These are phyloP conservation scores for Aphodius granarius DNA, from an alignment of 2,888 invertebrate genomes.

Conservation along the genomic window DNA sequence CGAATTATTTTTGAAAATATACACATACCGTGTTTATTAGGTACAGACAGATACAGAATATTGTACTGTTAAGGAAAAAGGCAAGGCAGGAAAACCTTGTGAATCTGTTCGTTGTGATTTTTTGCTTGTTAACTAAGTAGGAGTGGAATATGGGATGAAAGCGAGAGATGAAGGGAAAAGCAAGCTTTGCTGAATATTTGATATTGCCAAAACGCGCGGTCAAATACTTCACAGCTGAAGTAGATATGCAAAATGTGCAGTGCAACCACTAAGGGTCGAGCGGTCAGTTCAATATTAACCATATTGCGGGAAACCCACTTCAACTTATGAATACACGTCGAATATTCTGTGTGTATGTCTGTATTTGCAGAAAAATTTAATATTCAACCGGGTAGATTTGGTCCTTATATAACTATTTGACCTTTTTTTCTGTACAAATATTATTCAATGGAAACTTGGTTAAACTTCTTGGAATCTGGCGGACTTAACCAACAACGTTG, in stretches of 20 bases:
- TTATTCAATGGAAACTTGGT: no score
- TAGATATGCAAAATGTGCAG: neutral
- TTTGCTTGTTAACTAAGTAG: neutral
- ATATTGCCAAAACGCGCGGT: neutral
- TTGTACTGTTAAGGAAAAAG: neutral
- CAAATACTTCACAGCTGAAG: neutral
- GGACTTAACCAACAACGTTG: neutral
- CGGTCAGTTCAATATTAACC: neutral
- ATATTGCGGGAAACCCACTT: neutral
- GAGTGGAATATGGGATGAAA: neutral
- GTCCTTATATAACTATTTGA: neutral
- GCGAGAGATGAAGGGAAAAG: neutral
- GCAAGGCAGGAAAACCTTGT: neutral
- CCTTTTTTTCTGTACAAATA: no score
- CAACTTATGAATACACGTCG: neutral
- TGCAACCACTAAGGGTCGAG: neutral
- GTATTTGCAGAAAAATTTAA: neutral
- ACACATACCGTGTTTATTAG: slow-evolving; percentile 1
- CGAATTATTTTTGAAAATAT: no score
- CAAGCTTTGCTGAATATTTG: neutral
- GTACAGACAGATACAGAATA: neutral
- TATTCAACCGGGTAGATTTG: neutral
- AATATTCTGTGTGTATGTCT: no score
- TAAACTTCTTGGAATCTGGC: no score
- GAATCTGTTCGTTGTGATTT: neutral